Conservation (phyloP, 2,797 vertebrate species). For the Pogonophryne albipinna region DNA sequence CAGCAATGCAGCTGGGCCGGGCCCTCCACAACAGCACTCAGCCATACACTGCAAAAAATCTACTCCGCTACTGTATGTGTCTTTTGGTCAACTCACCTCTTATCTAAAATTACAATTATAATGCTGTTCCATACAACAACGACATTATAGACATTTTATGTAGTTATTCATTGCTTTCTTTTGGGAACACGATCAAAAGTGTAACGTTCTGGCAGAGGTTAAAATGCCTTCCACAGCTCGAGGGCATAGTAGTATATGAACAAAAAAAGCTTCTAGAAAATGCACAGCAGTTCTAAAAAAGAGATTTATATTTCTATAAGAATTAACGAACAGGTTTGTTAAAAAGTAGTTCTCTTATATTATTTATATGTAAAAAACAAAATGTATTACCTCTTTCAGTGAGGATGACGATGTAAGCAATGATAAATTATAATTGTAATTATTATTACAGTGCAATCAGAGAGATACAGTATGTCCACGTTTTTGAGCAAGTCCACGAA, state of each 20-base stretch:
- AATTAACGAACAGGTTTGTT: no score
- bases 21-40: slow-evolving; percentile 84
- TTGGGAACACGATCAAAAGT: background rate
- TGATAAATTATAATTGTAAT: no score
- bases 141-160: background rate
- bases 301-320: no score
- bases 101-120: background rate
- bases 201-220: background rate
- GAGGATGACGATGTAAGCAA: no score
- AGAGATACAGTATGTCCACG: no score
- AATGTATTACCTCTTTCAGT: no score
- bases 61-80: slow-evolving; percentile 23
- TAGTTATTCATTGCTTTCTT: background rate
- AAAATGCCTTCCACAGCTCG: background rate
- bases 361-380: no score
- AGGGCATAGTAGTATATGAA: background rate
- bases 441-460: no score
- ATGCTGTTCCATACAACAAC: background rate
- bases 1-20: slow-evolving; percentile 91
- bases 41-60: slow-evolving; percentile 74
- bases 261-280: background rate
- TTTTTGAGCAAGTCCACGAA: no score
- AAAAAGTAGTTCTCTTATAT: no score
- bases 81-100: background rate
- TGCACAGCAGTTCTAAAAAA: no score